phyloP scores from a whole-genome alignment of 2,113 vertebrate species.

The Percopsis transmontana region DNA sequence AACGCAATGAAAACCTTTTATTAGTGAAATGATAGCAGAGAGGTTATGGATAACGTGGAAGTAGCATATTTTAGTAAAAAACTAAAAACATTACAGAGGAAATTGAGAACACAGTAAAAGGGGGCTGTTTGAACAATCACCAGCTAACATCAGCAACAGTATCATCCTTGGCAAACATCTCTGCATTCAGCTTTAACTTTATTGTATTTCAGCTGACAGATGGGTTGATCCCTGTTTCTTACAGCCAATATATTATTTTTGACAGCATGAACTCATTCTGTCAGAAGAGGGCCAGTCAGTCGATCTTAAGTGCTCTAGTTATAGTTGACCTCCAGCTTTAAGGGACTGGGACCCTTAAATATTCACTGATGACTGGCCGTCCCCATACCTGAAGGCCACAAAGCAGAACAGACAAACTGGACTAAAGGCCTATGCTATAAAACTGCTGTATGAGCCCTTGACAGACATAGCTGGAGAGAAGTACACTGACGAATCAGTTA shows the following conservation, averaged over 20 bases:
- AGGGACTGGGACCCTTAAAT: slow-evolving; percentile 36
- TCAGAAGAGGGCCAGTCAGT: slow-evolving; percentile 30
- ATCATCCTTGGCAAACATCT: slow-evolving; percentile 12
- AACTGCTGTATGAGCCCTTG: slow-evolving; percentile 1
- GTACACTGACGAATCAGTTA: slow-evolving; percentile 35
- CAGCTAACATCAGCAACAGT: not conserved
- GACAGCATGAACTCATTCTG: slow-evolving; percentile 23
- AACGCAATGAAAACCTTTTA: too few species aligned
- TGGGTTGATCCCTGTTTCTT: slow-evolving; percentile 22
- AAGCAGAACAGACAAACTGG: slow-evolving; percentile 11
- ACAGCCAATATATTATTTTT: slow-evolving; percentile 23
- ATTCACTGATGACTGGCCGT: slow-evolving; percentile 18
- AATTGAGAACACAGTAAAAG: slow-evolving; percentile 14
- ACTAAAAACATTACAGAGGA: not conserved
- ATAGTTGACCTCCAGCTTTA: slow-evolving; percentile 38
- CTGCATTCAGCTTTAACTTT: slow-evolving; percentile 19
- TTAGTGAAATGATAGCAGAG: too few species aligned
- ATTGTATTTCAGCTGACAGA: slow-evolving; percentile 29
- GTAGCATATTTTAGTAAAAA: not conserved
- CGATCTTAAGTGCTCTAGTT: slow-evolving; percentile 35
- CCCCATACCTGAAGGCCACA: slow-evolving; percentile 13
- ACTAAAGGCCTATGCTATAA: slow-evolving; percentile 20
- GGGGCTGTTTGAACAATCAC: slow-evolving; percentile 7
- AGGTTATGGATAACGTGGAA: too few species aligned
- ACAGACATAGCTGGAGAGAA: slow-evolving; percentile 6